Percentiles rank a stretch among this genome's conserved stretches.
phyloP scores from a whole-genome alignment of 2,113 vertebrate genomes.

The Etia nguti region DNA sequence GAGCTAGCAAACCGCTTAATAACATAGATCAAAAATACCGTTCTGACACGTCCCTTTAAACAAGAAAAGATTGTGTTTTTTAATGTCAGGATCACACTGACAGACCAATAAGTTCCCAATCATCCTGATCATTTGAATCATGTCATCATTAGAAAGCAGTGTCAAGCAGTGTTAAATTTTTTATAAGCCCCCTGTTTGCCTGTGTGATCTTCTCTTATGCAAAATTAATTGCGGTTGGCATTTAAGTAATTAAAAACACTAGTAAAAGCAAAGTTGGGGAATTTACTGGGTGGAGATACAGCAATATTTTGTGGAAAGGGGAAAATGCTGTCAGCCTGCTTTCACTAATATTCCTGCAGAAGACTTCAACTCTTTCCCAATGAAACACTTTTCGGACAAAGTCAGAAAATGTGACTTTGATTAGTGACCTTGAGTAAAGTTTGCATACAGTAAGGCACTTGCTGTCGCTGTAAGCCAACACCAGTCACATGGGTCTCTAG shows the following conservation, averaged over 20 bases:
- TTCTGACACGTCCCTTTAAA: background rate
- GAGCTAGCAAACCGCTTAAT: background rate
- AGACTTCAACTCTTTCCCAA: slow-evolving; percentile 2
- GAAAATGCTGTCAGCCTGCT: background rate
- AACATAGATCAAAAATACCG: background rate
- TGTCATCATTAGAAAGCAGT: background rate
- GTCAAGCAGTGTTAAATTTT: background rate
- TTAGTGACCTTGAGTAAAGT: slow-evolving; percentile 5
- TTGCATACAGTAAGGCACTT: background rate
- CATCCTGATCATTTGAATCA: background rate
- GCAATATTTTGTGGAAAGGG: background rate
- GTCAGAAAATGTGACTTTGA: slow-evolving; percentile 31
- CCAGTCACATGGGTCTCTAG: slow-evolving; percentile 15
- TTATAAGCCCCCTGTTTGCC: background rate
- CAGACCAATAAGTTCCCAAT: background rate
- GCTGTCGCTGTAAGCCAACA: background rate
- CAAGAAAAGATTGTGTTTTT: background rate
- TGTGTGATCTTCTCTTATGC: background rate
- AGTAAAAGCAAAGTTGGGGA: background rate
- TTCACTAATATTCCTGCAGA: slow-evolving; percentile 23
- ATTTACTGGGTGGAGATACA: background rate
- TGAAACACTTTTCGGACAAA: background rate
- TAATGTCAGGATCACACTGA: background rate
- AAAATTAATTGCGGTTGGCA: background rate
- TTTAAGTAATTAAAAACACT: background rate